These are phyloP conservation scores for Ypsolopha sequella DNA, from an alignment of 2,888 invertebrate species.

Conservation along the genomic window DNA sequence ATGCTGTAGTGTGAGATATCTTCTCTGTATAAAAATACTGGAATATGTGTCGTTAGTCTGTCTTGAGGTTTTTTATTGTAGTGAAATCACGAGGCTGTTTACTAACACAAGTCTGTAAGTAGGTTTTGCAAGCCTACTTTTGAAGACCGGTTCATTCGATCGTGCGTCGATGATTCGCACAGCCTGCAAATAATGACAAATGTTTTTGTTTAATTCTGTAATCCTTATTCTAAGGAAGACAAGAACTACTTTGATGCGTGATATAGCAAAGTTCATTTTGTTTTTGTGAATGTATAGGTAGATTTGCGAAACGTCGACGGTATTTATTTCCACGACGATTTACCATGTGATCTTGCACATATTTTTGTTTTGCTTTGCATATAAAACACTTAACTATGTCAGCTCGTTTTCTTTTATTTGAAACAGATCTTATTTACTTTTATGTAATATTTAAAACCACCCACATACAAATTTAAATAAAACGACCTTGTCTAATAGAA, in stretches of 20 bases:
- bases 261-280: not conserved
- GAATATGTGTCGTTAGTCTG: not conserved
- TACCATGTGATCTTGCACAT: too few species aligned
- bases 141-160: conserved; percentile 41
- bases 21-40: not conserved
- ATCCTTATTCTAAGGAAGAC: not conserved
- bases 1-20: not conserved
- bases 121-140: conserved; percentile 58
- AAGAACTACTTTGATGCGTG: not conserved
- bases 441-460: not conserved
- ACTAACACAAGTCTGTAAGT: conserved; percentile 21
- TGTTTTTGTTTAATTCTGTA: not conserved
- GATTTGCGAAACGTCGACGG: not conserved
- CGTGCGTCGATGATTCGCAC: conserved; percentile 28
- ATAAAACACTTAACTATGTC: too few species aligned
- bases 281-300: not conserved
- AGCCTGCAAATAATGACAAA: not conserved
- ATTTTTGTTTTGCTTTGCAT: not conserved
- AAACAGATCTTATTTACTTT: not conserved
- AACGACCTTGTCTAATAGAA: not conserved
- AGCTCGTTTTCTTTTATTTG: too few species aligned
- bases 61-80: conserved; percentile 14
- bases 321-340: too few species aligned
- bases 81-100: conserved; percentile 19
- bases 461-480: too few species aligned